Percentiles rank a stretch among this genome's conserved stretches.
phyloP scores from a whole-genome alignment of 1,140 invertebrate genomes.

The Sweltsa coloradensis region DNA sequence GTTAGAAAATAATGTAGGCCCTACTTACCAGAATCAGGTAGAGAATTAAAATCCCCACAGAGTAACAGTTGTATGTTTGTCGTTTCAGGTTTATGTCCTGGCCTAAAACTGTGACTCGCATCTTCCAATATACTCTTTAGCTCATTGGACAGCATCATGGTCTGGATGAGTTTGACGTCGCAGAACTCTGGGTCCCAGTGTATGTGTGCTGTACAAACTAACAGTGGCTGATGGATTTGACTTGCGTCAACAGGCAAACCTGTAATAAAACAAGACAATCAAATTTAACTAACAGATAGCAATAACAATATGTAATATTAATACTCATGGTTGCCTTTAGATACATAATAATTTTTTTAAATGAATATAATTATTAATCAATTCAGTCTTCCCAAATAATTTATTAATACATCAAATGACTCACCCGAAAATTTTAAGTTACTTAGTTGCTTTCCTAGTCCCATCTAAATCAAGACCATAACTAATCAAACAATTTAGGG shows the following conservation, averaged over 20 bases:
- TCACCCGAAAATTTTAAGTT: too few species aligned
- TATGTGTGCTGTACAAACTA: constrained; percentile 97
- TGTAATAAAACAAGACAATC: constrained; percentile 18
- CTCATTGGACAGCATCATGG: constrained; percentile 98
- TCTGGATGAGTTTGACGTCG: constrained; percentile 99
- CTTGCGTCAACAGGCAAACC: constrained; percentile 58
- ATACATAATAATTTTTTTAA: not conserved
- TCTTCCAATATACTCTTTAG: constrained; percentile 72
- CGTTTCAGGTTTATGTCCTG: constrained; percentile 49
- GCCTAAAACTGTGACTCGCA: constrained; percentile 42
- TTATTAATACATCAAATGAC: too few species aligned
- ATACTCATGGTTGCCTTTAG: not conserved
- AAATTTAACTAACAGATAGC: constrained; percentile 1
- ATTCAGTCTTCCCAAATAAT: not conserved
- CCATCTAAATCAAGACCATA: too few species aligned
- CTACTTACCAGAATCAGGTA: constrained; percentile 83
- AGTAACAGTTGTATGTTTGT: constrained; percentile 86
- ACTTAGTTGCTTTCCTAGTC: too few species aligned
- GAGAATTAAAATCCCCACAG: constrained; percentile 97
- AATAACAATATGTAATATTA: not conserved
- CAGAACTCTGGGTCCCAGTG: constrained; percentile 99
- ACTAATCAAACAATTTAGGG: too few species aligned
- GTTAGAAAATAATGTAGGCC: not conserved
- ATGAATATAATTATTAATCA: not conserved
- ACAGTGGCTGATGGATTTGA: constrained; percentile 68